A percentile compares a stretch with the other conserved stretches of the same genome.
phyloP scores from a whole-genome alignment of 2,888 invertebrate species.

The Poecilobothrus nobilitatus region DNA sequence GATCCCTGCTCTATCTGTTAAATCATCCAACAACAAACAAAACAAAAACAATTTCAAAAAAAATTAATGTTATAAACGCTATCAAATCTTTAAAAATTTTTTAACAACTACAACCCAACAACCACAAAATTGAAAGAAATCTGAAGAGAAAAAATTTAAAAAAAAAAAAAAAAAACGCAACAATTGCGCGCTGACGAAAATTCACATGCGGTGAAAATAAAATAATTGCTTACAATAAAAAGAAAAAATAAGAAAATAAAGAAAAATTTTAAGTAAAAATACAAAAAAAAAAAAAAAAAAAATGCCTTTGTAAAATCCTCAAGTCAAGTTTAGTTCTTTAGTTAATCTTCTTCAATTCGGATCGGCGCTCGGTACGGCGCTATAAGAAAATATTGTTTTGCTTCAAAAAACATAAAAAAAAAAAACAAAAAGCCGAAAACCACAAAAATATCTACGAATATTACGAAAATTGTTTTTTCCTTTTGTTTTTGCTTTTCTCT shows the following conservation, averaged over 20 bases:
- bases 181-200: neutral
- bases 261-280: neutral
- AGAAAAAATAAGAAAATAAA: neutral
- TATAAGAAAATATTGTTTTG: too few relatives aligned
- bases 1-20: too few relatives aligned
- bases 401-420: too few relatives aligned
- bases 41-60: neutral
- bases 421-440: too few relatives aligned
- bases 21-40: neutral
- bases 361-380: neutral
- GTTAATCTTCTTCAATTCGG: neutral
- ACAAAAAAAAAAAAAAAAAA: neutral
- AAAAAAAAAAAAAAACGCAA: neutral
- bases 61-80: too few relatives aligned
- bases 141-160: too few relatives aligned
- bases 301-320: neutral
- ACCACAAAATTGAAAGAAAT: neutral
- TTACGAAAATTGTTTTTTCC: too few relatives aligned
- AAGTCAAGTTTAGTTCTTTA: neutral
- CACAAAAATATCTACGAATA: too few relatives aligned
- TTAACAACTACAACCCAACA: neutral
- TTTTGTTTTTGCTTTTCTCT: too few relatives aligned
- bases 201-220: slow-evolving; percentile 3
- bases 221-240: neutral
- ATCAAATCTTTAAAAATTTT: too few relatives aligned